Evolutionary conservation across 2,797 vertebrate species (phyloP).

Genomic region (Macropus fuliginosus): DNA sequence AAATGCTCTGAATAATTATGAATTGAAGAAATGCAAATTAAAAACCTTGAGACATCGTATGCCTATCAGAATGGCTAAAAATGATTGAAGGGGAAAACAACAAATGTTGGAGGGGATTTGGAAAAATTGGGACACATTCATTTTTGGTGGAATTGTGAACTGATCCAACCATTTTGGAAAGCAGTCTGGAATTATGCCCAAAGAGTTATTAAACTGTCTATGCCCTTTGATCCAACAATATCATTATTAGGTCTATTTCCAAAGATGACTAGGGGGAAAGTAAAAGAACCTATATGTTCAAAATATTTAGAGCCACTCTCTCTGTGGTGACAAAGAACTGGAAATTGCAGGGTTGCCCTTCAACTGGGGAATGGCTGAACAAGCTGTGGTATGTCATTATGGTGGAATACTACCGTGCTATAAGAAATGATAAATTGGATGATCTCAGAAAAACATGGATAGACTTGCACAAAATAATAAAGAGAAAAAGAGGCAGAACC

Average conservation of each 20-base stretch:
- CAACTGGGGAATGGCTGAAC: background rate
- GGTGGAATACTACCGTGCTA: background rate
- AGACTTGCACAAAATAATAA: no score
- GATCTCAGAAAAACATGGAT: no score
- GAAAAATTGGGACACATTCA: background rate
- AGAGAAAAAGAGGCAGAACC: no score
- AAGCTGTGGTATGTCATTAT: background rate
- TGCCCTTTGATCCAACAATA: background rate
- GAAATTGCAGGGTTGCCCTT: background rate
- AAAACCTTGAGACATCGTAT: background rate
- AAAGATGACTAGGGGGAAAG: background rate
- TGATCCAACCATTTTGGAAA: background rate
- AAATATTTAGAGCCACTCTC: background rate
- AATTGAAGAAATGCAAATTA: background rate
- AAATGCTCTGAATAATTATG: no score
- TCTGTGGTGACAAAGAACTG: background rate
- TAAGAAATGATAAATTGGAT: no score
- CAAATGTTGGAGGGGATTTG: background rate
- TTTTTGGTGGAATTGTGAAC: background rate
- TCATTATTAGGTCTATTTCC: background rate
- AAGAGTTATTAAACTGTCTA: background rate
- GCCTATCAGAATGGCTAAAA: background rate
- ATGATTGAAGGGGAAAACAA: background rate
- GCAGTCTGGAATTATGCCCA: background rate
- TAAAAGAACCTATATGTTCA: background rate